Percentiles rank a stretch among this genome's conserved stretches.
Evolutionary conservation across 2,888 invertebrate genomes (phyloP).

Genomic region (Clivina fossor): DNA sequence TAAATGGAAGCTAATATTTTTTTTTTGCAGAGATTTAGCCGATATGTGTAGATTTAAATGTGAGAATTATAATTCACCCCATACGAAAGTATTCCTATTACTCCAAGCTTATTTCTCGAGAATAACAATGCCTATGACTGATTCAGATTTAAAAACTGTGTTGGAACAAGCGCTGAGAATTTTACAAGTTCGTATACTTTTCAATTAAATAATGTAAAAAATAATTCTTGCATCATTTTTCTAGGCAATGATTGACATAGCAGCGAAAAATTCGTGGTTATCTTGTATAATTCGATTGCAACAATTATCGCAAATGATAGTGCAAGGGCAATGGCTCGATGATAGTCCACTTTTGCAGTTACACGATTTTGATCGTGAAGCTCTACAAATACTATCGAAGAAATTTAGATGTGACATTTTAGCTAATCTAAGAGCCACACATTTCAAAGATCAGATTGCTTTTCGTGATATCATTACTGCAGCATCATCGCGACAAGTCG

Average conservation of each 20-base stretch:
- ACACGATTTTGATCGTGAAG: slow-evolving; percentile 71
- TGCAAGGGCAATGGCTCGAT: slow-evolving; percentile 88
- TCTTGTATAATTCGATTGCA: slow-evolving; percentile 76
- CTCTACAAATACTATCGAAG: too few species aligned
- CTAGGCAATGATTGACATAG: slow-evolving; percentile 94
- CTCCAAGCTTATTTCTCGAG: slow-evolving; percentile 94
- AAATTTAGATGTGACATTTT: too few species aligned
- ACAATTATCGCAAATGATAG: slow-evolving; percentile 81
- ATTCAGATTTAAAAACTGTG: slow-evolving; percentile 96
- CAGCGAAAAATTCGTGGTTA: slow-evolving; percentile 89
- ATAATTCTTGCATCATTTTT: slow-evolving; percentile 41
- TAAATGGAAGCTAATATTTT: slow-evolving; percentile 31
- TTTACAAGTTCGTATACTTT: slow-evolving; percentile 74
- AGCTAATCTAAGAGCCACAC: slow-evolving; percentile 52
- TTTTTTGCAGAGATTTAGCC: slow-evolving; percentile 74
- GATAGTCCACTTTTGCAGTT: slow-evolving; percentile 74
- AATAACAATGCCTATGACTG: slow-evolving; percentile 80
- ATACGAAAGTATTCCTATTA: slow-evolving; percentile 90
- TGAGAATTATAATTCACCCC: slow-evolving; percentile 82
- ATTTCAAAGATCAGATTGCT: slow-evolving; percentile 12
- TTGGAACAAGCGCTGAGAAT: slow-evolving; percentile 95
- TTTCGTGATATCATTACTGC: slow-evolving; percentile 1
- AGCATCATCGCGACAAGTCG: slow-evolving; percentile 47
- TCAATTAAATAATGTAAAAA: slow-evolving; percentile 16
- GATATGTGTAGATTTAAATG: slow-evolving; percentile 75